Evolutionary conservation across 2,113 vertebrate genomes (phyloP), one percentile per base, ranked within the genome.

Genomic region (Hylia prasina): DNA sequence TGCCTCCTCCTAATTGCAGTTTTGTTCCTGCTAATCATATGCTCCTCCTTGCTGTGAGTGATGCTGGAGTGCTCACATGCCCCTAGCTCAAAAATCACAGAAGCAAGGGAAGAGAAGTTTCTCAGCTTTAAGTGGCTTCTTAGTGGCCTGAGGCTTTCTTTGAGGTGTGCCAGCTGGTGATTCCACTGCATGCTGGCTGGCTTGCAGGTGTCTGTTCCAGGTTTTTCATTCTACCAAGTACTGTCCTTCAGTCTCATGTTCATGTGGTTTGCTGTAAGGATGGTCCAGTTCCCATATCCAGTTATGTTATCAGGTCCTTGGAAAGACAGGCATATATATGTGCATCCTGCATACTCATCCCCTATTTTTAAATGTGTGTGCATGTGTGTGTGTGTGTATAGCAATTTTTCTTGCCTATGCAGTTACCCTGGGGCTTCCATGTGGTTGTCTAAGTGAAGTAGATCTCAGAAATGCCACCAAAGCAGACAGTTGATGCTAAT

Each of bases 21-120:
- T 96, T 94, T 96, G 95, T 95, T 94, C 78, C 75, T 91, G 68
- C 88, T 94, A 77, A 92, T 92, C 5, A 1, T 35, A 27, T 14
- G 35, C 63, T 82, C 12, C 60, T 93, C 35, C 81, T 89, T 82
- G 84, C 92, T 94, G 90, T 3, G 63, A 93, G 47, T 47, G 48
- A 42, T 84, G 47, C 79, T 86, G 71, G 71, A 93, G 25, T 42
- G 39, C 44, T 72, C 10, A 9, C 60, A 19, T 82, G 23, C 13
- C 39, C 35, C 33, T 48, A 1, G 58, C 71, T 85, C 63, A 39
- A 80, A 96, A 91, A 69, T 63, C 44, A 13, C 1, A 1, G n/a
- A 61, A 70, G 47, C 44, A 70, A 17, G 45, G 28, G 20, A 79
- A 70, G 27, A 75, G 65, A 68, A 48, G 30, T 81, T 88, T 90